Evolutionary conservation across 2,797 vertebrate species (phyloP).

Genomic region (Clarias platycephalus): DNA sequence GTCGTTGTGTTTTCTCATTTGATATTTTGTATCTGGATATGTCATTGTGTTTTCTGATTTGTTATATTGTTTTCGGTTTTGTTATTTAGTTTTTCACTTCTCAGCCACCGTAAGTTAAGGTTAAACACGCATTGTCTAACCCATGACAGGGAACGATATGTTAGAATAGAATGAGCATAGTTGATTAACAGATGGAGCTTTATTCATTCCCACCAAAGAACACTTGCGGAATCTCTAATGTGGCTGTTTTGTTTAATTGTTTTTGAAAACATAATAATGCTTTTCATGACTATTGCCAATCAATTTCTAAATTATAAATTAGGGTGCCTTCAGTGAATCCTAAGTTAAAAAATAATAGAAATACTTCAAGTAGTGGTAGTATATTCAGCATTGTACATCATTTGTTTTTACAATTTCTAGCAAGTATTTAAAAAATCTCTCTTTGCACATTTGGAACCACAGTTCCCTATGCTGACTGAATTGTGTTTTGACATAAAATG

Average conservation of each 20-base stretch:
- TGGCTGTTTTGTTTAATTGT: background rate
- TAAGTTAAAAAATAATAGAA: too few species aligned
- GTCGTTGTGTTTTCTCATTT: too few species aligned
- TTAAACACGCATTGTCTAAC: background rate
- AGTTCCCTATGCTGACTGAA: background rate
- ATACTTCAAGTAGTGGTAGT: too few species aligned
- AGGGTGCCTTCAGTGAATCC: background rate
- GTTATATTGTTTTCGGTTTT: too few species aligned
- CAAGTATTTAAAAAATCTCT: background rate
- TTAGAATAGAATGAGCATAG: background rate
- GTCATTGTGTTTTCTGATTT: too few species aligned
- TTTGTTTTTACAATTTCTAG: background rate
- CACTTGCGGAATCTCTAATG: background rate
- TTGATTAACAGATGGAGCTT: background rate
- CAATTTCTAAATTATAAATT: background rate
- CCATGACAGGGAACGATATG: background rate
- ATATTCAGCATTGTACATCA: background rate
- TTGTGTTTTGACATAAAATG: background rate
- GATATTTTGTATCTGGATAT: too few species aligned
- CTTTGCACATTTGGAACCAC: background rate
- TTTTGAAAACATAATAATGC: background rate
- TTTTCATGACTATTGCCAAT: background rate
- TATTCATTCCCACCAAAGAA: background rate
- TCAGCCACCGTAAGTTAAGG: too few species aligned
- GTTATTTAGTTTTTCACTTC: too few species aligned